Conservation (phyloP, 2,888 invertebrate genomes). For the Orchesellides sinensis region DNA sequence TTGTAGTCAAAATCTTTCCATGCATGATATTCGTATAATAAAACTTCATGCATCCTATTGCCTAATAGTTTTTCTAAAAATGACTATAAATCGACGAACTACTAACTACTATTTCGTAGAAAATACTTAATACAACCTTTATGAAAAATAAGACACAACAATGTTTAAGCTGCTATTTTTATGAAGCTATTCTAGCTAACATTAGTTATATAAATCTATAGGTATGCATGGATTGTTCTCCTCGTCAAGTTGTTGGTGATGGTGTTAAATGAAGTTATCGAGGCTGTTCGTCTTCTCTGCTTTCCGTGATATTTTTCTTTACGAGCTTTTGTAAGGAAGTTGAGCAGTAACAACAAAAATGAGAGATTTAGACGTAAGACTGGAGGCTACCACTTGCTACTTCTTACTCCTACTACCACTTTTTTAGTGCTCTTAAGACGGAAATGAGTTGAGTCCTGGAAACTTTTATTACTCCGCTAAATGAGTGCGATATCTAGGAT, state of each 20-base stretch:
- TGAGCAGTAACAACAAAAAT: slow-evolving; percentile 14
- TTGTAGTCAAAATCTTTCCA: neutral
- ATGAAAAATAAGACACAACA: too few species aligned
- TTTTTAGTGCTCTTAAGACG: slow-evolving; percentile 15
- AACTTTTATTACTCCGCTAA: slow-evolving; percentile 46
- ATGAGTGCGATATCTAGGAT: slow-evolving; percentile 51
- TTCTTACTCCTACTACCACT: too few species aligned
- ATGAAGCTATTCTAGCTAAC: neutral
- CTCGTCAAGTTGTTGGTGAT: neutral
- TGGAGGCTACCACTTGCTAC: slow-evolving; percentile 3
- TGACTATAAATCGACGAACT: too few species aligned
- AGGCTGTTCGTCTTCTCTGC: neutral
- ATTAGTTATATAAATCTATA: neutral
- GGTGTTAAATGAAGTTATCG: slow-evolving; percentile 20
- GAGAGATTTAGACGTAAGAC: slow-evolving; percentile 28
- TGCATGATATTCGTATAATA: too few species aligned
- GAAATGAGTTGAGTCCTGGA: slow-evolving; percentile 43
- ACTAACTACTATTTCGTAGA: too few species aligned
- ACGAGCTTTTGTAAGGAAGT: slow-evolving; percentile 8
- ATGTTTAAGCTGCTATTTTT: too few species aligned
- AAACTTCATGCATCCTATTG: too few species aligned
- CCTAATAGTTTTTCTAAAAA: too few species aligned
- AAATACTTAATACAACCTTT: too few species aligned
- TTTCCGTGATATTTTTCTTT: neutral
- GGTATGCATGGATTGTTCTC: neutral